These are phyloP conservation scores for Tenthredo livida DNA, from an alignment of 2,888 invertebrate species.

Conservation along the genomic window DNA sequence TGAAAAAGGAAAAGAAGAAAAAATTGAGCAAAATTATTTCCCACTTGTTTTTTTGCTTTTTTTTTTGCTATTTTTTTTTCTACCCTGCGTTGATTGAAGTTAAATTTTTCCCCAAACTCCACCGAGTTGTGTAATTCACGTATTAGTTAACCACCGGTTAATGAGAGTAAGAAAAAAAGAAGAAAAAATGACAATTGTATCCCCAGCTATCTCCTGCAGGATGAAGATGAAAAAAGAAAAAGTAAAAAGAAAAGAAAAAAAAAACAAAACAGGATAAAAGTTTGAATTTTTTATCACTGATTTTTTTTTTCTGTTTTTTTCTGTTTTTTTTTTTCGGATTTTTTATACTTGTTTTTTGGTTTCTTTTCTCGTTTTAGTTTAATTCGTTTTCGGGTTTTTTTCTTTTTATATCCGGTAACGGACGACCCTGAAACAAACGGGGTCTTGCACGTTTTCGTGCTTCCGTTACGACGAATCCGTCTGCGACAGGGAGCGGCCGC, in stretches of 20 bases:
- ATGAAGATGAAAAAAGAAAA: background rate
- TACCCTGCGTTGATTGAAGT: background rate
- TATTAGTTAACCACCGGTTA: background rate
- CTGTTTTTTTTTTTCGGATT: background rate
- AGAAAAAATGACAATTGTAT: background rate
- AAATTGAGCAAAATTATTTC: background rate
- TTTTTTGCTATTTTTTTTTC: background rate
- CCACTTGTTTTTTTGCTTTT: no score
- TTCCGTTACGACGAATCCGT: slow-evolving; percentile 60
- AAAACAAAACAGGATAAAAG: background rate
- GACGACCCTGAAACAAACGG: slow-evolving; percentile 19
- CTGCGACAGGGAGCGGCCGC: slow-evolving; percentile 77
- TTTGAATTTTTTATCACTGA: background rate
- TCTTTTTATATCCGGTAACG: background rate
- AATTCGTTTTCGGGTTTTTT: background rate
- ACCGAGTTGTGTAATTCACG: background rate
- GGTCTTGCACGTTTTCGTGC: slow-evolving; percentile 33
- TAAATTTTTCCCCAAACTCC: background rate
- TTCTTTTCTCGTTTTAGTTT: background rate
- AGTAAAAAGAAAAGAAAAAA: background rate
- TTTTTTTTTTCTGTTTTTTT: background rate
- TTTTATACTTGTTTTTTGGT: background rate
- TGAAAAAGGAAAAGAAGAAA: background rate
- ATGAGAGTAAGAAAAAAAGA: background rate
- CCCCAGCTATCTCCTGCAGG: no score